Evolutionary conservation across 2,888 invertebrate genomes (phyloP), one percentile per base, ranked within the genome.

Genomic region (Sericinus montela): DNA sequence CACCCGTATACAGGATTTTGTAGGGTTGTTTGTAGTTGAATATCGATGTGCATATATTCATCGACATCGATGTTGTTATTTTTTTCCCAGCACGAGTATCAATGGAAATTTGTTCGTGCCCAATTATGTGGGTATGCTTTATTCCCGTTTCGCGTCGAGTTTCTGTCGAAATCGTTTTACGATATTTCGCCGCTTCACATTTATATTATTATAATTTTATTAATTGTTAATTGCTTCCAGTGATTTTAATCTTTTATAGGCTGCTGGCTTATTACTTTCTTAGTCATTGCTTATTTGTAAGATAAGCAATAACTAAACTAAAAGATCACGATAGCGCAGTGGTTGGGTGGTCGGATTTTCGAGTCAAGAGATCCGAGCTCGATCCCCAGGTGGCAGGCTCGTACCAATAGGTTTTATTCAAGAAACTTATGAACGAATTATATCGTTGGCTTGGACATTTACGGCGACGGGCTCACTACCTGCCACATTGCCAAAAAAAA

Each of bases 1-100:
- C 16, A 11, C 4, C 8, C 0, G 1, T 3, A 30, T 7, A 25
- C 16, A 62, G 42, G 55, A 29, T 7, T 19, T 75, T 54, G 80
- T 62, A 52, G 60, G 61, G 64, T 57, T 62, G 68, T 59, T 65
- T 68, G 52, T 60, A 59, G 69, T 65, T 68, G 80, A 75, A 78
- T 79, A 83, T 82, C 82, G 78, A 75, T 67, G 62, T 63, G 60
- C 59, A 65, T 73, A 80, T 75, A 80, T 79, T 80, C 82, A 85
- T 86, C 84, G 83, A 80, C 75, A 78, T 67, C 62, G 64, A 73
- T 81, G 83, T 81, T 81, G 73, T 78, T 71, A 76, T 40, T 81
- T 85, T 85, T 86, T 85, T 83, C 84, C 75, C 86, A 84, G 75
- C 87, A 86, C 87, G 84, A 87, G 80, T 84, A 85, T 86, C 84